Percentiles rank a stretch among this genome's conserved stretches.
phyloP scores from a whole-genome alignment of 2,113 vertebrate species.

The Rhabdomys dilectus region DNA sequence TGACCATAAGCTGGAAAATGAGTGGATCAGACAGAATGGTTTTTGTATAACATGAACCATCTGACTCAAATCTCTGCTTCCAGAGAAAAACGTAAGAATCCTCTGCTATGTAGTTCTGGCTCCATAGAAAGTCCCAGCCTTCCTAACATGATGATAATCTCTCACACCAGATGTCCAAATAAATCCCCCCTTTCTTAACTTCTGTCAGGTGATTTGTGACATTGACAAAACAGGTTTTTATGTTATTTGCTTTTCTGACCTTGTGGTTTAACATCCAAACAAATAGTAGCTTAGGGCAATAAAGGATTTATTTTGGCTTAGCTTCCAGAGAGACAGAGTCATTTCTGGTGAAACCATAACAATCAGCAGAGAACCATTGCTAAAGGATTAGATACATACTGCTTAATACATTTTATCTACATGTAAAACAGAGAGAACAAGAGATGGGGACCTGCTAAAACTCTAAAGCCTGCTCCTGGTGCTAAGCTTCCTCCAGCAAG shows the following conservation, averaged over 20 bases:
- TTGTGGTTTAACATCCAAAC: neutral
- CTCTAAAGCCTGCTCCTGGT: too few species aligned
- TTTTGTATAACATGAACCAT: neutral
- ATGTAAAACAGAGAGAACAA: neutral
- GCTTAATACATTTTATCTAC: neutral
- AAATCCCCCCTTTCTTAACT: neutral
- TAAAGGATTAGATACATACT: too few species aligned
- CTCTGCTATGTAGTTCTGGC: neutral
- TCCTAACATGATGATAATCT: neutral
- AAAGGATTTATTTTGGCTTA: neutral
- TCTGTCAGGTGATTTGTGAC: too few species aligned
- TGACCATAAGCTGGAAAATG: too few species aligned
- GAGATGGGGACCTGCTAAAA: neutral
- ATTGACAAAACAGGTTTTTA: neutral
- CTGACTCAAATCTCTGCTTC: neutral
- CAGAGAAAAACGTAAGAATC: too few species aligned
- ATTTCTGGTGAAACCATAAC: neutral
- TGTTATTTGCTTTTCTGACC: neutral
- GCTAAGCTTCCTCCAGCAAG: neutral
- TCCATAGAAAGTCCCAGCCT: too few species aligned
- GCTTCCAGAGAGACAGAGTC: neutral
- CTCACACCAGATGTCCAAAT: neutral
- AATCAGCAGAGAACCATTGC: too few species aligned
- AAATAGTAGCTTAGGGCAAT: neutral
- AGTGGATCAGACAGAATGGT: accelerated